Percentiles rank a stretch among this genome's conserved stretches.
Conservation (phyloP, 1,140 invertebrate genomes). For the Alviniconcha marisindica region DNA sequence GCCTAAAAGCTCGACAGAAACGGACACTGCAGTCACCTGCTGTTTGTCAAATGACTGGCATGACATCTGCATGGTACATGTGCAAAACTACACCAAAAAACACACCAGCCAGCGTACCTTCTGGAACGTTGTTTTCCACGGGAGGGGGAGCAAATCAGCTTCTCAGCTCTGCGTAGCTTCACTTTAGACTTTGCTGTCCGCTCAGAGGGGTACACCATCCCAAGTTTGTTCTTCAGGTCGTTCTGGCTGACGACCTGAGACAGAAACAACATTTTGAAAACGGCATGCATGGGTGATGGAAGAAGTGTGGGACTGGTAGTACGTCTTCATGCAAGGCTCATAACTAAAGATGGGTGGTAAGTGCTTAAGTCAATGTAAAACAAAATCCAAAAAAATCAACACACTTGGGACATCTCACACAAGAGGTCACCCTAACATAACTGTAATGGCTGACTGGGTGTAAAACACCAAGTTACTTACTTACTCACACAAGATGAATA, state of each 20-base stretch:
- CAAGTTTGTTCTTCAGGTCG: conserved; percentile 64
- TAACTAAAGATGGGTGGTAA: too few species aligned
- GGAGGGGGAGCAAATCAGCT: conserved; percentile 70
- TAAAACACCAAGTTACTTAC: too few species aligned
- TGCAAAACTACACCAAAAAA: neutral
- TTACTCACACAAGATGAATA: too few species aligned
- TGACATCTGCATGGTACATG: neutral
- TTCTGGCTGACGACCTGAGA: conserved; percentile 65
- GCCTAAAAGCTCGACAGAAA: conserved; percentile 26
- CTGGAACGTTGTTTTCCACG: conserved; percentile 52
- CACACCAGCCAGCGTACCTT: conserved; percentile 5
- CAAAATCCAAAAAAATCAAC: too few species aligned
- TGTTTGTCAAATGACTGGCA: neutral
- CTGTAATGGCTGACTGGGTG: too few species aligned
- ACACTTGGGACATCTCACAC: too few species aligned
- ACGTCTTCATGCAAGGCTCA: too few species aligned
- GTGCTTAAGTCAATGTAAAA: too few species aligned
- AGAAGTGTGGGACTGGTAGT: too few species aligned
- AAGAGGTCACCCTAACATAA: too few species aligned
- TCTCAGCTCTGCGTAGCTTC: conserved; percentile 64
- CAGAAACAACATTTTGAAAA: too few species aligned
- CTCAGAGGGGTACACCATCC: conserved; percentile 62
- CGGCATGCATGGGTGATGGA: too few species aligned
- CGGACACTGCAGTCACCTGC: neutral
- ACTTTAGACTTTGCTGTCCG: conserved; percentile 60